Base-by-base conservation (phyloP, 2,888 invertebrate species). In the Ischnura elegans region DNA sequence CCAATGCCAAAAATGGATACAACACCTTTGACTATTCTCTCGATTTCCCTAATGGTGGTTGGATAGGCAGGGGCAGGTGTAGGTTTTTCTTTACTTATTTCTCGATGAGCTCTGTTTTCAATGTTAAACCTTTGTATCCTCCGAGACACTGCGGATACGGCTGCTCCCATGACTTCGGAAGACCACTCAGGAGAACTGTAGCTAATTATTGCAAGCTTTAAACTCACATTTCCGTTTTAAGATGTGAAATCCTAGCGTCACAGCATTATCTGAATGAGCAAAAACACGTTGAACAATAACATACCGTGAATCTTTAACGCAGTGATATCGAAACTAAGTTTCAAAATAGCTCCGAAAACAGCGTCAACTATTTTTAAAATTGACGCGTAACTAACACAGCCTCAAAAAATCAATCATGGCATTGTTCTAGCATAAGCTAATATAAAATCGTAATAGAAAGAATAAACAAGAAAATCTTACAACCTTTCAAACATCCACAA, bases 81-180 rank as follows among this genome's bases (percentile, higher is more conserved):
- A 6, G 96, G 97, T 95, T 98, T 98, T 87, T 97, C 97, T 95
- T 96, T 96, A 0, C 97, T 97, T 94, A 98, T 97, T 42, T 97
- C 96, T 95, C 97, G 97, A 95, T 97, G 97, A 46, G 98, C 98
- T 94, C 98, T 97, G 95, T 97, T 97, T 95, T 98, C 98, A 2
- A 98, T 96, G 96, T 98, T 98, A 95, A 97, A 98, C 46, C 97
- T 97, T 95, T 97, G 97, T 29, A 97, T 25, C 3, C 95, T 97
- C 94, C 97, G 96, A 45, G 96, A 96, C 93, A 97, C 96, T 95
- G 96, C 96, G 0, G 98, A 97, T 94, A 97, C 96, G 95, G 97
- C 96, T 96, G 97, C 97, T 95, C 98, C 98, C 98, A 98, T 98
- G 95, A 94, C 95, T 55, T 55, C 16, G 87, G 25, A 45, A 55